Conservation (phyloP, 2,797 vertebrate species). For the Tauraco hartlaubi region DNA sequence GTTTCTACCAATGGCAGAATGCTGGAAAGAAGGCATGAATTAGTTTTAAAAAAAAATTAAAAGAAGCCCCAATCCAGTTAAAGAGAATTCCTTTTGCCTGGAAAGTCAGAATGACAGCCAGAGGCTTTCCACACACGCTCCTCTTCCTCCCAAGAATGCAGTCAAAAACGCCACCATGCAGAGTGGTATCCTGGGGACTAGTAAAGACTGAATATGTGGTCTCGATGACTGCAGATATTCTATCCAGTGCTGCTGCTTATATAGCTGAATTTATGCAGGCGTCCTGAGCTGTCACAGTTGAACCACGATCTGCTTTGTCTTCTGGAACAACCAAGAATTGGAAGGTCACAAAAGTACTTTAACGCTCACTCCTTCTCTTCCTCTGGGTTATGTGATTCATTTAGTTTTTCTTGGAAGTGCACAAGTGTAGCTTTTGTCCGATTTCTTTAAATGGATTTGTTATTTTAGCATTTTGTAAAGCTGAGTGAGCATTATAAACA, state of each 20-base stretch:
- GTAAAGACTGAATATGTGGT: not conserved
- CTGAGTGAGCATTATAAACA: not conserved
- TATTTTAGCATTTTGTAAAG: constrained; percentile 13
- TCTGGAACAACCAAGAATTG: not conserved
- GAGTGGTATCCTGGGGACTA: not conserved
- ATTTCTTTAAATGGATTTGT: not conserved
- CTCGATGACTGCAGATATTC: not conserved
- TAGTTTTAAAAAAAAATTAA: not conserved
- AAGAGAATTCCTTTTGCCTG: not conserved
- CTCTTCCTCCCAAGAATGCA: not conserved
- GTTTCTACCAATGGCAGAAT: not conserved
- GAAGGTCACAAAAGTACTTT: constrained; percentile 10
- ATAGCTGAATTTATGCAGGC: not conserved
- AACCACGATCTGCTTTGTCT: not conserved
- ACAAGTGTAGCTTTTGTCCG: constrained; percentile 1
- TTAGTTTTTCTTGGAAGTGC: not conserved
- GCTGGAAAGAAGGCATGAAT: not conserved
- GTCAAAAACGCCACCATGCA: not conserved
- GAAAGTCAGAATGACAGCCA: not conserved
- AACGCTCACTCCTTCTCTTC: not conserved
- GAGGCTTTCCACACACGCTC: not conserved
- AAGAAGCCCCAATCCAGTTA: not conserved
- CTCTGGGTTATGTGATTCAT: not conserved
- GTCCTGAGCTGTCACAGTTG: not conserved
- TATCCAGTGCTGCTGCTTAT: not conserved